Evolutionary conservation across 2,797 vertebrate genomes (phyloP), one percentile per base, ranked within the genome.

Genomic region (Chaetophractus vellerosus): DNA sequence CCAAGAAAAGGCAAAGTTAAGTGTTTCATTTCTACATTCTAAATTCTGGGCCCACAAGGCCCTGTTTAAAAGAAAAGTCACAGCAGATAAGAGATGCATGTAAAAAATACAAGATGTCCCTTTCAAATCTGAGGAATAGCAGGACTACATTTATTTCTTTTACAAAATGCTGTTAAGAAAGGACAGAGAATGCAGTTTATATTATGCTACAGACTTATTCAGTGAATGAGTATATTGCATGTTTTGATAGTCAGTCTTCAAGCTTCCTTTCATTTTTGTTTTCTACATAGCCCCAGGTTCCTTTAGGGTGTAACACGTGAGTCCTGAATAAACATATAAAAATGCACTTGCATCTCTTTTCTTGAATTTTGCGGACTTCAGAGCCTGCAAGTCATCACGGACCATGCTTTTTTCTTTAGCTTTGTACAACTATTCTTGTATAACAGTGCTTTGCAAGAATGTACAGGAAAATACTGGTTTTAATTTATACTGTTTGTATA

Each of bases 401-500:
- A 97, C 96, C 95, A 97, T 95, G 91, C 19, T 2, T 85, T 96
- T 97, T 98, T 98, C 98, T 98, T 98, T 98, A 99, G 98, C 98
- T 99, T 99, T 99, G 98, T 98, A 99, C 98, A 98, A 98, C 98
- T 98, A 97, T 97, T 98, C 97, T 98, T 99, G 98, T 98, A 75
- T 98, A 99, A 99, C 99, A 99, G 99, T 99, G 99, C 99, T 99
- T 99, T 99, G 99, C 99, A 99, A 99, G 99, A 98, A 99, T 99
- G 98, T 99, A 99, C 99, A 99, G 99, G 98, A 98, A 99, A 99
- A 99, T 99, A 99, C 99, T 99, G 98, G 98, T 99, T 99, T 99
- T 99, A 99, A 99, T 99, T 99, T 99, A 99, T 99, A 99, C 99
- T 99, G 96, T 98, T 99, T 99, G 99, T 99, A 99, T 99, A 99